Percentiles rank a stretch among this genome's conserved stretches.
Evolutionary conservation across 1,140 invertebrate genomes (phyloP).

Genomic region (Drosophila hydei): DNA sequence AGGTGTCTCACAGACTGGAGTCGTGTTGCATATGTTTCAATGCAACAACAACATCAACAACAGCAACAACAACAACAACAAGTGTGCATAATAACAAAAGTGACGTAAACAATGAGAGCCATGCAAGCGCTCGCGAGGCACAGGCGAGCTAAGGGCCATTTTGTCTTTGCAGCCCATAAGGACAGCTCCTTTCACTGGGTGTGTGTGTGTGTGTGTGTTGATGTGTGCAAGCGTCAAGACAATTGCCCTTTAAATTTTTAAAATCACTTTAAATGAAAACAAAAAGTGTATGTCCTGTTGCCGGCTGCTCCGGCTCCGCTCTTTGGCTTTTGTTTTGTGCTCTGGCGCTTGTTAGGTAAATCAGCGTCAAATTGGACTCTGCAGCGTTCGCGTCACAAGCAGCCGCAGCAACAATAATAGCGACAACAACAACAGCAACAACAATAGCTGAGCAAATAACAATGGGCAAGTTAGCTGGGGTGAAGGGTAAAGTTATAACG

Average conservation of each 20-base stretch:
- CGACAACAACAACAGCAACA: slow-evolving; percentile 40
- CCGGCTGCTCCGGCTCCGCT: slow-evolving; percentile 4
- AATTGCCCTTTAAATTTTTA: slow-evolving; percentile 82
- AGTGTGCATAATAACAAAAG: slow-evolving; percentile 67
- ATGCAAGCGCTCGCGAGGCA: slow-evolving; percentile 40
- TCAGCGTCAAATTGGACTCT: slow-evolving; percentile 65
- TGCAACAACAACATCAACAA: slow-evolving; percentile 43
- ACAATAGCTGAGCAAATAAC: slow-evolving; percentile 15
- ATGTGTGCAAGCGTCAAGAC: slow-evolving; percentile 56
- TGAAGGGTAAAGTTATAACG: slow-evolving; percentile 64
- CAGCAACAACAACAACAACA: slow-evolving; percentile 41
- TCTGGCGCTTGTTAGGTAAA: slow-evolving; percentile 74
- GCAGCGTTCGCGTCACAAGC: slow-evolving; percentile 22
- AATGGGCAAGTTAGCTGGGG: neutral
- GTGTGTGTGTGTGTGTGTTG: slow-evolving; percentile 16
- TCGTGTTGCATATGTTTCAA: slow-evolving; percentile 70
- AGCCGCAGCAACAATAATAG: slow-evolving; percentile 22
- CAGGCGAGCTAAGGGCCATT: slow-evolving; percentile 58
- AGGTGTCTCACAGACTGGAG: slow-evolving; percentile 32
- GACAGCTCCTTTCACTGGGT: slow-evolving; percentile 33
- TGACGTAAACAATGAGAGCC: slow-evolving; percentile 72
- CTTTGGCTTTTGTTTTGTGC: slow-evolving; percentile 67
- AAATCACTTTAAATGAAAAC: slow-evolving; percentile 82
- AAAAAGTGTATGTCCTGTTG: slow-evolving; percentile 61
- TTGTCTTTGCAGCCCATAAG: slow-evolving; percentile 45